Conservation (phyloP, 1,140 invertebrate species). For the Pissodes strobi region DNA sequence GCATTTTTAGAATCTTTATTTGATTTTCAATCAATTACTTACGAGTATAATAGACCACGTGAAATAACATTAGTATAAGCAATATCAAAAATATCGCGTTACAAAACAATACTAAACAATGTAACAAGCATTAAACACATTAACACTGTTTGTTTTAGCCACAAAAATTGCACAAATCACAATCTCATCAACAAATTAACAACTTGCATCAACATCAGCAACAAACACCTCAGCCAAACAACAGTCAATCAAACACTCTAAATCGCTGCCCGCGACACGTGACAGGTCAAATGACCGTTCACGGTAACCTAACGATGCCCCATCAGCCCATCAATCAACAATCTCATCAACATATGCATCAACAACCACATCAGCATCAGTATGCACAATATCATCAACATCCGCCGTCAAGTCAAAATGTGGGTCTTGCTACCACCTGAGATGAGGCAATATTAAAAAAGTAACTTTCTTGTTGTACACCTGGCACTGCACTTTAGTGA, state of each 20-base stretch:
- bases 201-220: slow-evolving; percentile 8
- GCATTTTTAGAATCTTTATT: too few relatives aligned
- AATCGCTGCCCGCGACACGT: slow-evolving; percentile 35
- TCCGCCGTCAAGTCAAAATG: not conserved
- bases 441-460: not conserved
- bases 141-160: too few relatives aligned
- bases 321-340: slow-evolving; percentile 5
- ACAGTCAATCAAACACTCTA: not conserved
- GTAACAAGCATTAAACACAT: too few relatives aligned
- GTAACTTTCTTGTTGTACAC: too few relatives aligned
- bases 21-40: too few relatives aligned
- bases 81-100: too few relatives aligned
- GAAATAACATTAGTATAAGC: too few relatives aligned
- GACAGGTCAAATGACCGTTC: slow-evolving; percentile 24
- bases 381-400: slow-evolving; percentile 13
- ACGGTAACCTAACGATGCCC: slow-evolving; percentile 19
- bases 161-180: slow-evolving; percentile 19
- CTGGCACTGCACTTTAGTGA: too few relatives aligned
- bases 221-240: slow-evolving; percentile 5
- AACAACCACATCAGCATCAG: slow-evolving; percentile 6
- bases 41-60: too few relatives aligned
- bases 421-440: slow-evolving; percentile 15
- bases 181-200: slow-evolving; percentile 20
- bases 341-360: slow-evolving; percentile 17
- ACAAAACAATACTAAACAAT: too few relatives aligned